A percentile compares a stretch with the other conserved stretches of the same genome.
Conservation (phyloP, 2,888 invertebrate genomes). For the Pasiphila rectangulata region DNA sequence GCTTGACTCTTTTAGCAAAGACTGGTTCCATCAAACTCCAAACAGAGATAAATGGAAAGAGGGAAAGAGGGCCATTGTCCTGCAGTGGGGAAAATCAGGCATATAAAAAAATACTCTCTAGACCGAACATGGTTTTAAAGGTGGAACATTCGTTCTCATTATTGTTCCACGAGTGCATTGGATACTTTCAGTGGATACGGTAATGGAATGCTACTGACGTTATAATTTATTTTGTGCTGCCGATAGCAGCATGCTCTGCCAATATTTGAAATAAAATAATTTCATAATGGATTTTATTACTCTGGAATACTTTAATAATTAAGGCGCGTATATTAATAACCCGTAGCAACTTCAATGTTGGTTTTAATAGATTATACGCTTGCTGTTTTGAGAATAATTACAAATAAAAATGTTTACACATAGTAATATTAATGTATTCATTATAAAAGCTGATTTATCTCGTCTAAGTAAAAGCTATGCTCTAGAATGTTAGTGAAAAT, state of each 20-base stretch:
- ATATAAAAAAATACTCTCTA: too few species aligned
- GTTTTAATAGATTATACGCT: slow-evolving; percentile 47
- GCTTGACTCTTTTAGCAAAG: too few species aligned
- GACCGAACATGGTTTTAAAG: too few species aligned
- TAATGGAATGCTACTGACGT: slow-evolving; percentile 38
- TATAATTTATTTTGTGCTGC: slow-evolving; percentile 34
- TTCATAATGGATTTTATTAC: slow-evolving; percentile 31
- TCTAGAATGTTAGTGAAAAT: too few species aligned
- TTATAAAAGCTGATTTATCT: too few species aligned
- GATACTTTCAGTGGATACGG: slow-evolving; percentile 14
- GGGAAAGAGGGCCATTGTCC: too few species aligned
- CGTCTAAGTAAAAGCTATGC: too few species aligned
- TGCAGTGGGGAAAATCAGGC: too few species aligned
- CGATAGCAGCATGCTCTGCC: slow-evolving; percentile 12
- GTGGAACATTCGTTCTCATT: slow-evolving; percentile 32
- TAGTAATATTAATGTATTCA: too few species aligned
- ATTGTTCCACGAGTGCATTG: slow-evolving; percentile 27
- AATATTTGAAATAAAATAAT: slow-evolving; percentile 33
- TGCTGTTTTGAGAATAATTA: slow-evolving; percentile 49
- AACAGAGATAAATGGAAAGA: too few species aligned
- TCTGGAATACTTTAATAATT: slow-evolving; percentile 35
- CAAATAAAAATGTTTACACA: too few species aligned
- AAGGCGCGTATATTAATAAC: slow-evolving; percentile 21
- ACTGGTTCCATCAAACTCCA: too few species aligned
- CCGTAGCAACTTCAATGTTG: slow-evolving; percentile 39